A percentile compares a stretch with the other conserved stretches of the same genome.
Evolutionary conservation across 37 sponge, comb jelly and placozoan species (phyloP).

Genomic region (Beroe ovata): DNA sequence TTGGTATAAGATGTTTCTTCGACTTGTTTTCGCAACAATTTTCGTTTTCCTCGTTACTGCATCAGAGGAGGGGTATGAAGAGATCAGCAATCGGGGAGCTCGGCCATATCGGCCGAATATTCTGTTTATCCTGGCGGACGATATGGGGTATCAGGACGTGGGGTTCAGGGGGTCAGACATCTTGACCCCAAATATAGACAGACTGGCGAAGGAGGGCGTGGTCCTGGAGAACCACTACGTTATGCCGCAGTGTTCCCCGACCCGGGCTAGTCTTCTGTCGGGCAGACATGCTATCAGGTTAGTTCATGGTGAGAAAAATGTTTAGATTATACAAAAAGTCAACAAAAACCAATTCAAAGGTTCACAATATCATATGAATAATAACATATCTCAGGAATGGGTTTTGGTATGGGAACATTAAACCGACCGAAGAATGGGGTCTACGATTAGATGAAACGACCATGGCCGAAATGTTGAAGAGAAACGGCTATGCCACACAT

Average conservation of each 20-base stretch:
- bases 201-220: constrained; percentile 27
- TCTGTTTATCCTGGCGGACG: constrained; percentile 30
- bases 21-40: too few species aligned
- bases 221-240: constrained; percentile 65
- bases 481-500: constrained; percentile 38
- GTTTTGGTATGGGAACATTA: constrained; percentile 20
- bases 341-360: background rate
- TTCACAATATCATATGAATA: background rate
- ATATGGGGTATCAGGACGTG: constrained; percentile 55
- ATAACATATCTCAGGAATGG: background rate
- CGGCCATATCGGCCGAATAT: constrained; percentile 21
- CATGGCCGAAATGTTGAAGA: constrained; percentile 25
- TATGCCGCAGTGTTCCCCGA: constrained; percentile 55
- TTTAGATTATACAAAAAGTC: background rate
- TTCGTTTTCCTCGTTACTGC: too few species aligned
- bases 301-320: background rate
- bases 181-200: constrained; percentile 18
- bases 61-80: too few species aligned
- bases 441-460: constrained; percentile 19
- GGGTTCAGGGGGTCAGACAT: constrained; percentile 41
- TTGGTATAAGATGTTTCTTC: too few species aligned
- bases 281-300: constrained; percentile 30
- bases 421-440: constrained; percentile 29
- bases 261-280: background rate
- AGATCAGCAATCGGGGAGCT: too few species aligned